Evolutionary conservation across 2,797 vertebrate genomes (phyloP), one percentile per base, ranked within the genome.

Genomic region (Yasuhikotakia modesta): DNA sequence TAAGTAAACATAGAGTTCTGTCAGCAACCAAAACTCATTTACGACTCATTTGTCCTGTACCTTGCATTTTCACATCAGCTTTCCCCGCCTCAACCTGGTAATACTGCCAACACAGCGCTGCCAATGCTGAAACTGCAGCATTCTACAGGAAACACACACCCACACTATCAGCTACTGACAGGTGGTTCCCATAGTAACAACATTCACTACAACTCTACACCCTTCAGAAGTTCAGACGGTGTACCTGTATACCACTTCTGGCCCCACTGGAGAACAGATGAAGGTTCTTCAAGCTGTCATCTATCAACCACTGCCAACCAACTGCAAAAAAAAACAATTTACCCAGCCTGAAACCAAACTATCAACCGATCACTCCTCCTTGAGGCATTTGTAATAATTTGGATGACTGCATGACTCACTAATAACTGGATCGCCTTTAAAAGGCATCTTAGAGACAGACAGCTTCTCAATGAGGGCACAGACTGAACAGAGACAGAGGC

Each of bases 301-400:
- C 92, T 45, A 99, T 95, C 24, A 99, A 89, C 89, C 92, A 92
- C 87, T 96, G 96, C 97, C 97, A 99, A 1, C 89, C 94, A 53
- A 71, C 97, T 99, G 88, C 79, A 91, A 84, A 22, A 32, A 32
- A 32, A 32, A 32, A 72, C 8, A 12, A 71, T 21, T 19, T 16
- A 61, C 17, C 45, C 27, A 58, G 0, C 21, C 3, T 22, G 10
- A 24, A 39, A 65, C 19, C 1, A 22, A 13, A 16, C 35, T 22
- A 60, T 79, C n/a, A 45, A 48, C 46, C n/a, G 14, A 45, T 60
- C 35, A 17, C 14, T 53, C 30, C 30, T 32, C 30, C 2, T 13
- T 30, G 5, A 68, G 17, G 53, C 24, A 46, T 52, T 52, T 48
- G 12, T 46, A 11, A 53, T 3, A 2, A 21, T 30, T 12, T n/a